Conservation (phyloP, 92 coral and sea anemone species). For the Meandrina meandrites region DNA sequence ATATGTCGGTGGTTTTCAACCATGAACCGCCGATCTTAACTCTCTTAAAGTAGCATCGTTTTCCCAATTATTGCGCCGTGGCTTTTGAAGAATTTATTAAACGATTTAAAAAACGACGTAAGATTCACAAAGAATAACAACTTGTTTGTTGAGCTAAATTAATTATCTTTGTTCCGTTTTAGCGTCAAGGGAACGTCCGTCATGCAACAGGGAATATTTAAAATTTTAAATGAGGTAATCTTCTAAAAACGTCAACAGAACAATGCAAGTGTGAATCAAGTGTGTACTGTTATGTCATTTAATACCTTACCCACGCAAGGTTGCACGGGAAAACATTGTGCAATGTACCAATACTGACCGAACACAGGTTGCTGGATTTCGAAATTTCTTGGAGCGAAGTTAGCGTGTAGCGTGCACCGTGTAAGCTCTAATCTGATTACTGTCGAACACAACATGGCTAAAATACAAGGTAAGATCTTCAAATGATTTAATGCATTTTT, state of each 20-base stretch:
- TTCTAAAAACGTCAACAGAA: too few species aligned
- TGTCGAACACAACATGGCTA: slow-evolving; percentile 20
- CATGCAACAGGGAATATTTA: not conserved
- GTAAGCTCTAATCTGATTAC: not conserved
- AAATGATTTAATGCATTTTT: not conserved
- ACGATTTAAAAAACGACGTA: too few species aligned
- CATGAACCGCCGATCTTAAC: too few species aligned
- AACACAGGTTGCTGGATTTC: not conserved
- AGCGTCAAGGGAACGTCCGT: slow-evolving; percentile 13
- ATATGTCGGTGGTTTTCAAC: too few species aligned
- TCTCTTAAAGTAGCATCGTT: too few species aligned
- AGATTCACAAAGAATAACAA: too few species aligned
- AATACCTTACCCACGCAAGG: slow-evolving; percentile 20
- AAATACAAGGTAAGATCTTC: slow-evolving; percentile 33
- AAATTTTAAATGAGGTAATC: not conserved
- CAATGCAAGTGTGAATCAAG: too few species aligned
- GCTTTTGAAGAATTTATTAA: too few species aligned
- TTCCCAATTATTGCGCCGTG: too few species aligned
- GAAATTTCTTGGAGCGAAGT: not conserved
- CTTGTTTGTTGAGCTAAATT: too few species aligned
- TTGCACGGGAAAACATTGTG: slow-evolving; percentile 27
- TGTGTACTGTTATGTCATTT: too few species aligned
- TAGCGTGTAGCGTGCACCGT: not conserved
- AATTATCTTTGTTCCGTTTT: too few species aligned
- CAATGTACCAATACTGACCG: not conserved